phyloP scores from a whole-genome alignment of 2,113 vertebrate genomes.

The Chloropsis cyanopogon region DNA sequence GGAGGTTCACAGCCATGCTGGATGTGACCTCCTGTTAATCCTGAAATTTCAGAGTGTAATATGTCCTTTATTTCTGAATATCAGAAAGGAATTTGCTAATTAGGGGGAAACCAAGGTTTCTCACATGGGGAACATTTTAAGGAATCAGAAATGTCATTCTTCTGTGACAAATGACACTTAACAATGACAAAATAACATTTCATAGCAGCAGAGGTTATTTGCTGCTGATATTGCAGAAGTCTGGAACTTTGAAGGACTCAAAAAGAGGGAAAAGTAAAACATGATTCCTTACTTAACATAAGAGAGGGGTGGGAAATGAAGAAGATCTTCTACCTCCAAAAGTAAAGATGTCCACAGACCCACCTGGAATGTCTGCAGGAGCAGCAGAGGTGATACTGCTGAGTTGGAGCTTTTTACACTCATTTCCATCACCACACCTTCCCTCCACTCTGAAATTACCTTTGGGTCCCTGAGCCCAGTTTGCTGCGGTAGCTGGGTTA shows the following conservation, averaged over 20 bases:
- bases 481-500: not conserved
- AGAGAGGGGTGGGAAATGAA: not conserved
- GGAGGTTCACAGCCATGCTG: not conserved
- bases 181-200: not conserved
- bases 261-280: not conserved
- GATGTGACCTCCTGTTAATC: not conserved
- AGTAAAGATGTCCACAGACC: not conserved
- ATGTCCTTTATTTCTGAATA: not conserved
- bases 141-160: not conserved
- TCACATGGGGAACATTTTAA: not conserved
- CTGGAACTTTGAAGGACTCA: not conserved
- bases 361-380: not conserved
- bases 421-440: not conserved
- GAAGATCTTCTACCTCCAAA: not conserved
- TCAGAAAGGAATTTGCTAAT: not conserved
- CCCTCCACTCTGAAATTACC: not conserved
- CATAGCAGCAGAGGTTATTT: not conserved
- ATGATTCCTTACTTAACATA: not conserved
- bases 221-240: not conserved
- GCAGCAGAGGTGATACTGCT: not conserved
- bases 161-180: not conserved
- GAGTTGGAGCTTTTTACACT: not conserved
- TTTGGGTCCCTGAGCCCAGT: rapidly evolving
- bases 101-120: not conserved
- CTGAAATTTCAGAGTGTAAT: not conserved